Evolutionary conservation across 2,888 invertebrate genomes (phyloP).

Genomic region (Sinopyrophorus schimmeli): DNA sequence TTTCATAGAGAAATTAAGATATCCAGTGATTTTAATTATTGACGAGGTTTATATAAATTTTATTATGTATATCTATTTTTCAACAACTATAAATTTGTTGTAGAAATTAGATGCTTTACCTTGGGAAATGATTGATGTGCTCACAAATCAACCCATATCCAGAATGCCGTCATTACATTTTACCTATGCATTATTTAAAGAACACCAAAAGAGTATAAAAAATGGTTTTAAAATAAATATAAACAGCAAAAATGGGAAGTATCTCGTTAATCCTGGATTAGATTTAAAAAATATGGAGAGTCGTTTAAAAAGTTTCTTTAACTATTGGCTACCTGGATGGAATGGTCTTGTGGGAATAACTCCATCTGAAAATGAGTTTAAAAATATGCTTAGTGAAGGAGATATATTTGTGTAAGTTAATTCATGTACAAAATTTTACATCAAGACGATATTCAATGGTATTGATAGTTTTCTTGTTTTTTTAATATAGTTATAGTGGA

Average conservation of each 20-base stretch:
- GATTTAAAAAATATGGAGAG: slow-evolving; percentile 56
- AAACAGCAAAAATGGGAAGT: slow-evolving; percentile 58
- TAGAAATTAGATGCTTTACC: slow-evolving; percentile 76
- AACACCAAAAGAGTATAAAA: slow-evolving; percentile 61
- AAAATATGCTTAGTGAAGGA: slow-evolving; percentile 56
- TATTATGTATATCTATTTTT: not conserved
- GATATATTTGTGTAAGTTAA: slow-evolving; percentile 64
- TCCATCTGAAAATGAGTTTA: slow-evolving; percentile 60
- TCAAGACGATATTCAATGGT: too few relatives aligned
- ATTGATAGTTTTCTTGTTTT: slow-evolving; percentile 3
- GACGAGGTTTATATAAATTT: slow-evolving; percentile 63
- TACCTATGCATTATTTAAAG: slow-evolving; percentile 64
- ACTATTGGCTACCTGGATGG: slow-evolving; percentile 59
- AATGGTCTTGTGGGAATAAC: slow-evolving; percentile 53
- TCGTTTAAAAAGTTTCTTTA: slow-evolving; percentile 56
- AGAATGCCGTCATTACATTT: slow-evolving; percentile 76
- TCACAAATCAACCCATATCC: slow-evolving; percentile 69
- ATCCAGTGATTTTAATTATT: slow-evolving; percentile 68
- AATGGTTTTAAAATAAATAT: slow-evolving; percentile 62
- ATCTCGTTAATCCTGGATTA: slow-evolving; percentile 71
- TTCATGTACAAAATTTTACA: too few relatives aligned
- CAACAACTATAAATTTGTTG: slow-evolving; percentile 47
- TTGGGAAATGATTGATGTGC: slow-evolving; percentile 73
- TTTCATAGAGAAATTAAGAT: slow-evolving; percentile 57
- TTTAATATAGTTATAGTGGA: slow-evolving; percentile 63